Conservation (phyloP, 2,113 vertebrate species). For the Phylloscopus whistleri region DNA sequence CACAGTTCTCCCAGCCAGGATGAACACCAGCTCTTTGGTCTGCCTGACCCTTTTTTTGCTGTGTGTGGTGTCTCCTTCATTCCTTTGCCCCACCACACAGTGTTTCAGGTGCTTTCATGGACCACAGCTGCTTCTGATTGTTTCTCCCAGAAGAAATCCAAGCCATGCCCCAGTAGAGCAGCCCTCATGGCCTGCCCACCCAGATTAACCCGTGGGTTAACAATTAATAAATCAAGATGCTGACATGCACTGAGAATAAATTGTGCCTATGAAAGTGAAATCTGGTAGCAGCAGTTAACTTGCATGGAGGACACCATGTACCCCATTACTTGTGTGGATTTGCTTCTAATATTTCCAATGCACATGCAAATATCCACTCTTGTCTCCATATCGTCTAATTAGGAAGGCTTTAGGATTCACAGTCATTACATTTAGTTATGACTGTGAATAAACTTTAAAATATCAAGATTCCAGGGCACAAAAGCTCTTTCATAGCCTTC, state of each 20-base stretch:
- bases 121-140: not conserved
- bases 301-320: not conserved
- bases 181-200: not conserved
- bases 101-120: not conserved
- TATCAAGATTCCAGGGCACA: constrained; percentile 16
- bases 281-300: not conserved
- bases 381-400: not conserved
- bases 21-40: not conserved
- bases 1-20: not conserved
- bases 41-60: not conserved
- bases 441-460: not conserved
- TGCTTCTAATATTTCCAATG: not conserved
- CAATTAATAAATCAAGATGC: not conserved
- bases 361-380: not conserved
- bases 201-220: not conserved
- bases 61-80: not conserved
- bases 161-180: not conserved
- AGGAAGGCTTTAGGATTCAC: not conserved
- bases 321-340: not conserved
- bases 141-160: not conserved
- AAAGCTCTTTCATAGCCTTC: not conserved
- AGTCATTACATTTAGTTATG: not conserved
- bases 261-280: not conserved
- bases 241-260: not conserved
- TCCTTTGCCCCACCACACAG: not conserved